Percentiles rank a stretch among this genome's conserved stretches.
Evolutionary conservation across 1,140 invertebrate species (phyloP).

Genomic region (Ceratina calcarata): DNA sequence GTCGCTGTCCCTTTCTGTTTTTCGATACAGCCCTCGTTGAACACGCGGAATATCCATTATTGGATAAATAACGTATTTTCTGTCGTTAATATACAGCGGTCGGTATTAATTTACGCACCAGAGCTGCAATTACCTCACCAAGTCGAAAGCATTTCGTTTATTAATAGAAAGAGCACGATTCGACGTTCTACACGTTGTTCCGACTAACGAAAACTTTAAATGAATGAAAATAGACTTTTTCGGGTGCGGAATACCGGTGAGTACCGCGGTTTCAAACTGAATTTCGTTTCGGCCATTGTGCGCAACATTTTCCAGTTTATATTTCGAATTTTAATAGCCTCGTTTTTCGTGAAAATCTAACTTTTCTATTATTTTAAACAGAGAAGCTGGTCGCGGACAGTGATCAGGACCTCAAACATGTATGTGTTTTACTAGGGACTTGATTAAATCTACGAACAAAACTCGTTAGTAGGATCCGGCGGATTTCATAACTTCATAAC

Average conservation of each 20-base stretch:
- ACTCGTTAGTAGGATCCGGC: no score
- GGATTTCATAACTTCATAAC: no score
- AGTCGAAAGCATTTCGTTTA: conserved; percentile 8
- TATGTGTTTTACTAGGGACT: no score
- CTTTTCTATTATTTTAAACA: not conserved
- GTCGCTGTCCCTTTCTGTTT: not conserved
- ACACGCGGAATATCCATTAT: conserved; percentile 35
- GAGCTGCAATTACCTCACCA: conserved; percentile 1
- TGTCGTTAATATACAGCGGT: conserved; percentile 14
- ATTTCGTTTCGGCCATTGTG: not conserved
- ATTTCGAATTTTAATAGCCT: not conserved
- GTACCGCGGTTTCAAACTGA: not conserved
- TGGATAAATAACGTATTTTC: conserved; percentile 27
- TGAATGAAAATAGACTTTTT: conserved; percentile 1
- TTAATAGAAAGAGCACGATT: not conserved
- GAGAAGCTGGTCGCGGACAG: not conserved
- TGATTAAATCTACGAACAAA: no score
- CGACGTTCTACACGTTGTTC: no score
- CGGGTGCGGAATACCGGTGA: no score
- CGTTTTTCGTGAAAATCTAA: not conserved
- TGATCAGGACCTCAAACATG: no score
- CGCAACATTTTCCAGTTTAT: not conserved
- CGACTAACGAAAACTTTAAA: conserved; percentile 5
- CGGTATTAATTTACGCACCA: conserved; percentile 14
- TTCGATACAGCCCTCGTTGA: conserved; percentile 15